These are phyloP conservation scores for Monoplex corrugatus DNA, from an alignment of 2,888 invertebrate species.

Conservation along the genomic window DNA sequence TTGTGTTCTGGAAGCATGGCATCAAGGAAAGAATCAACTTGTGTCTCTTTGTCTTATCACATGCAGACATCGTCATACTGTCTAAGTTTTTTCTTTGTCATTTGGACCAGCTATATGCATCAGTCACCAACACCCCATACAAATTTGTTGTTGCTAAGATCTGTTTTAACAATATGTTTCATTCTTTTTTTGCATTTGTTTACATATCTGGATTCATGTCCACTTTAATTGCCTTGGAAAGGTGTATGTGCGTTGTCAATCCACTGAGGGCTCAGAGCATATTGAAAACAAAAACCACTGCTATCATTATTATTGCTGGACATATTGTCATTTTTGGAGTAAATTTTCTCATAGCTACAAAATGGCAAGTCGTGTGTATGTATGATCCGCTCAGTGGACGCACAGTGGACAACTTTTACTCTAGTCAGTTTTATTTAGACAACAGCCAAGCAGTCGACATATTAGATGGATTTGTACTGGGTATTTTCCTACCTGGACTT, in stretches of 20 bases:
- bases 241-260: background rate
- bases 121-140: background rate
- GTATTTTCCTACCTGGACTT: background rate
- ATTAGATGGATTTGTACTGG: background rate
- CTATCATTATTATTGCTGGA: background rate
- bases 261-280: background rate
- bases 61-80: background rate
- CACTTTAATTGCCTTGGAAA: background rate
- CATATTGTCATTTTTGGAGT: background rate
- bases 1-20: slow-evolving; percentile 38
- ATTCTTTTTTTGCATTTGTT: background rate
- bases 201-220: background rate
- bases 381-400: background rate
- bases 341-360: background rate
- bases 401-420: background rate
- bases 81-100: slow-evolving; percentile 5
- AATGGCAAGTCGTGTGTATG: background rate
- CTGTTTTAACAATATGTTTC: slow-evolving; percentile 9
- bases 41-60: slow-evolving; percentile 5
- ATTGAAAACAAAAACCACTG: background rate
- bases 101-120: background rate
- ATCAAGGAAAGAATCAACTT: slow-evolving; percentile 32
- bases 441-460: background rate
- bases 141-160: slow-evolving; percentile 4
- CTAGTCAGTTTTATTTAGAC: background rate